phyloP scores from a whole-genome alignment of 2,888 invertebrate genomes.

The Drosophila picticornis region DNA sequence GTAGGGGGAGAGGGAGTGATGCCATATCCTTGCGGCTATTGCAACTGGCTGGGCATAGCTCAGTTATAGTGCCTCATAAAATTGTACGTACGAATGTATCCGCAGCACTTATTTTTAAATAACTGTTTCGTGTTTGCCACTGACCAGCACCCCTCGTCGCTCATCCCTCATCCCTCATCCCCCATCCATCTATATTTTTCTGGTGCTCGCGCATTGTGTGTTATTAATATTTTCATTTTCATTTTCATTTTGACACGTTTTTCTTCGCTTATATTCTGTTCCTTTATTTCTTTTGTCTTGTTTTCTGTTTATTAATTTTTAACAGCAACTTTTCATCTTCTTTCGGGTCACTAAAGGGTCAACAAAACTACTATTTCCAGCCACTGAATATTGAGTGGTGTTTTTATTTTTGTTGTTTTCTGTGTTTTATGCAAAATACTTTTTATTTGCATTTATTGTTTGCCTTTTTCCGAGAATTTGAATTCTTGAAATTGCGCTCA shows the following conservation, averaged over 20 bases:
- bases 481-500: conserved; percentile 24
- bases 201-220: conserved; percentile 41
- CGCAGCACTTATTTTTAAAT: conserved; percentile 69
- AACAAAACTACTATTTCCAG: background rate
- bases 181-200: background rate
- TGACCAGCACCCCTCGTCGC: conserved; percentile 4
- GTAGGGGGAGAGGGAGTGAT: background rate
- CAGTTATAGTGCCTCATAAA: conserved; percentile 75
- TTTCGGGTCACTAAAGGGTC: conserved; percentile 41
- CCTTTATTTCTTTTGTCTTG: conserved; percentile 42
- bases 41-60: conserved; percentile 23
- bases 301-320: conserved; percentile 58
- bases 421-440: conserved; percentile 33
- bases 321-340: conserved; percentile 26
- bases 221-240: conserved; percentile 76
- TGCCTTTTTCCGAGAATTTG: conserved; percentile 12
- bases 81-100: conserved; percentile 68
- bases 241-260: conserved; percentile 51
- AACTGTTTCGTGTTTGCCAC: conserved; percentile 63
- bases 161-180: background rate
- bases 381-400: conserved; percentile 5
- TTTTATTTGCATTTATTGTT: conserved; percentile 14
- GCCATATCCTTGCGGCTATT: conserved; percentile 42
- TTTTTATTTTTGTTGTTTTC: conserved; percentile 16
- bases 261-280: conserved; percentile 8